Percentiles rank a stretch among this genome's conserved stretches.
Conservation (phyloP, 92 coral and sea anemone species). For the Porites lobata region DNA sequence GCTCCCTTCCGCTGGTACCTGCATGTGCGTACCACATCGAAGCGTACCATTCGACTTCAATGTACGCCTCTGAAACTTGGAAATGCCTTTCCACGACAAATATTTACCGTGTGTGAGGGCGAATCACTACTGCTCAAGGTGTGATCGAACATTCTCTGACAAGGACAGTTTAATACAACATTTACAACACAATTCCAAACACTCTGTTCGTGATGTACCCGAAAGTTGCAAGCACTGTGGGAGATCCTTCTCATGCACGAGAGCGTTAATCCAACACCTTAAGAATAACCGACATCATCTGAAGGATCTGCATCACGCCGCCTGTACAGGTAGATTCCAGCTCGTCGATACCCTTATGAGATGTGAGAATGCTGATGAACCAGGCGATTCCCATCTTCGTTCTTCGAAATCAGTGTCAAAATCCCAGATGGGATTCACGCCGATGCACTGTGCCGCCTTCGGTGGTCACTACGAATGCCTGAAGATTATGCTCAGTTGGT, state of each 20-base stretch:
- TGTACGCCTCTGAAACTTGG: neutral
- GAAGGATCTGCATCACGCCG: slow-evolving; percentile 75
- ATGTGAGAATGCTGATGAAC: slow-evolving; percentile 47
- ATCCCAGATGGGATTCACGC: slow-evolving; percentile 69
- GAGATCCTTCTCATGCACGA: slow-evolving; percentile 27
- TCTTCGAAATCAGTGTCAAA: neutral
- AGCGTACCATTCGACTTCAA: too few species aligned
- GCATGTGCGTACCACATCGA: too few species aligned
- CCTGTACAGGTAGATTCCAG: slow-evolving; percentile 72
- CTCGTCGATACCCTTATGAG: slow-evolving; percentile 47
- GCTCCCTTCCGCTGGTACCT: too few species aligned
- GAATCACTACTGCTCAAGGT: slow-evolving; percentile 53
- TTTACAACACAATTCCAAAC: slow-evolving; percentile 32
- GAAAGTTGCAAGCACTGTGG: slow-evolving; percentile 58
- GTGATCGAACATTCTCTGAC: slow-evolving; percentile 34
- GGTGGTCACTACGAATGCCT: slow-evolving; percentile 73
- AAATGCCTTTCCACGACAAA: slow-evolving; percentile 70
- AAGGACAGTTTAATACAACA: slow-evolving; percentile 41
- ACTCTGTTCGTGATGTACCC: neutral
- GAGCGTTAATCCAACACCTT: slow-evolving; percentile 67
- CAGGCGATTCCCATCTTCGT: slow-evolving; percentile 69
- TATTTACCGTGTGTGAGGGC: slow-evolving; percentile 58
- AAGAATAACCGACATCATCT: slow-evolving; percentile 58
- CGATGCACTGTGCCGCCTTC: slow-evolving; percentile 90
- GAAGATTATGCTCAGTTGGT: slow-evolving; percentile 77